Evolutionary conservation across 2,888 invertebrate species (phyloP).

Genomic region (Stenichneumon culpator): DNA sequence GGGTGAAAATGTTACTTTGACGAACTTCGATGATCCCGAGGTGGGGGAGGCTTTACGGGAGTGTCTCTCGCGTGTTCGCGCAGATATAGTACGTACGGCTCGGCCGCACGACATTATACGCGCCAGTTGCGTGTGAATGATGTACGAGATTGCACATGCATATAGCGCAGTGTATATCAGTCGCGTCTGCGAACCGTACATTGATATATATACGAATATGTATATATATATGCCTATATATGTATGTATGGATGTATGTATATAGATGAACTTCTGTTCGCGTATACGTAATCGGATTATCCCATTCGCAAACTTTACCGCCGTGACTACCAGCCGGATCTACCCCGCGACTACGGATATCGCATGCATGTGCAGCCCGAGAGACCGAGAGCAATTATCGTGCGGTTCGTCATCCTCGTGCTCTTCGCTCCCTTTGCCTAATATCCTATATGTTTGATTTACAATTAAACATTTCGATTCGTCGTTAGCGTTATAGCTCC

Average conservation of each 20-base stretch:
- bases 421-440: constrained; percentile 48
- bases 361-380: constrained; percentile 57
- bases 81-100: constrained; percentile 50
- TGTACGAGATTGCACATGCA: constrained; percentile 52
- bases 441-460: constrained; percentile 45
- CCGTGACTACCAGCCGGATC: constrained; percentile 69
- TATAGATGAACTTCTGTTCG: constrained; percentile 49
- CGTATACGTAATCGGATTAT: constrained; percentile 67
- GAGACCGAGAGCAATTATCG: constrained; percentile 68
- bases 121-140: constrained; percentile 68
- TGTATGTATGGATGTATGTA: constrained; percentile 3
- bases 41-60: constrained; percentile 29
- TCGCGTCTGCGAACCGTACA: constrained; percentile 37
- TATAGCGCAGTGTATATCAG: constrained; percentile 38
- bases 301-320: constrained; percentile 68
- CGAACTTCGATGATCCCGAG: constrained; percentile 48
- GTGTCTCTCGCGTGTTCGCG: constrained; percentile 55
- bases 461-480: constrained; percentile 12
- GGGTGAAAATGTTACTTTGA: constrained; percentile 40
- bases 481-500: neutral
- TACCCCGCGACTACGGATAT: constrained; percentile 47
- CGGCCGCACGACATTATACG: constrained; percentile 60
- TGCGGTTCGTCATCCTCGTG: constrained; percentile 61
- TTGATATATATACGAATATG: constrained; percentile 1
- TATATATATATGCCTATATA: neutral